These are phyloP conservation scores for Vulpes lagopus DNA, from an alignment of 2,113 vertebrate genomes.

Conservation along the genomic window DNA sequence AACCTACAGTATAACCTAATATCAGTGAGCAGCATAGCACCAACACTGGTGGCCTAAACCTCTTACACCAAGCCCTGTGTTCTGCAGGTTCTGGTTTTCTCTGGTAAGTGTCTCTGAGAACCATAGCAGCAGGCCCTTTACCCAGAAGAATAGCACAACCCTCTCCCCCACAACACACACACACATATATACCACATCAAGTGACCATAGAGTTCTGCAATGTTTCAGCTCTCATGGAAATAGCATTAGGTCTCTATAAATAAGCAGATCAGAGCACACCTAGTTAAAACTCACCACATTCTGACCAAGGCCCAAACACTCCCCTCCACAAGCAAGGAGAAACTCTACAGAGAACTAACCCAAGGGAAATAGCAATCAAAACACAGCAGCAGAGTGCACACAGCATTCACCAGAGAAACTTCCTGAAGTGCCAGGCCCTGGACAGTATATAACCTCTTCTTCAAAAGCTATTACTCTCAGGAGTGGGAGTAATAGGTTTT, in stretches of 20 bases:
- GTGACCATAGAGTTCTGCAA: not conserved
- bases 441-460: not conserved
- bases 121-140: not conserved
- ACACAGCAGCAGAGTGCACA: not conserved
- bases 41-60: not conserved
- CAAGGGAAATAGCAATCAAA: not conserved
- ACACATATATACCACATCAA: not conserved
- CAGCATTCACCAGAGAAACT: not conserved
- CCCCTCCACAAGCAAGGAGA: not conserved
- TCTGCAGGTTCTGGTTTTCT: not conserved
- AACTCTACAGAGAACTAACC: not conserved
- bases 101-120: not conserved
- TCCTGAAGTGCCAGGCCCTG: not conserved
- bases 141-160: too few species aligned
- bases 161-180: too few species aligned
- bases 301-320: not conserved
- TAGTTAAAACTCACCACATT: not conserved
- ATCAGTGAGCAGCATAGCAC: not conserved
- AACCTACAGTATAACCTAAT: not conserved
- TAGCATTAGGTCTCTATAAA: not conserved
- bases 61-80: not conserved
- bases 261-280: not conserved
- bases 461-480: not conserved
- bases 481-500: not conserved
- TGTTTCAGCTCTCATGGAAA: not conserved